Conservation (phyloP, 1,140 invertebrate species). For the Euglossa dilemma region DNA sequence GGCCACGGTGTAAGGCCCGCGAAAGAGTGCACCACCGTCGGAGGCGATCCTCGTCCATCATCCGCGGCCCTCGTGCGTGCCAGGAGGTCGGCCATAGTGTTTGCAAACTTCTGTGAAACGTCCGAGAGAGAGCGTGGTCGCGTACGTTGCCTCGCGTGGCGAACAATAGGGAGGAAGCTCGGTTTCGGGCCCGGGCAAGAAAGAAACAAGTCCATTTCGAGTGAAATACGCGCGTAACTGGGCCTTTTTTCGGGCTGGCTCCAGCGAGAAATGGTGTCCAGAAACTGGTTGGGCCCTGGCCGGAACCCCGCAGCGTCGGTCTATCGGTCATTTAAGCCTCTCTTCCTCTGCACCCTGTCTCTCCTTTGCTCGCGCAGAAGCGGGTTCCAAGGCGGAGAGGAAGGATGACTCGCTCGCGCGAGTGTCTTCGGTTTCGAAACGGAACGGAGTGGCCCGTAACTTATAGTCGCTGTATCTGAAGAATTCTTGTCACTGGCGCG, state of each 20-base stretch:
- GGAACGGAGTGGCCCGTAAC: slow-evolving; percentile 7
- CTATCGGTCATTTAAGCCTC: slow-evolving; percentile 53
- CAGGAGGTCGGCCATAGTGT: slow-evolving; percentile 42
- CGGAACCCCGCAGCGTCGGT: slow-evolving; percentile 52
- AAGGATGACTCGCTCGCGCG: slow-evolving; percentile 36
- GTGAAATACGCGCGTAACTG: slow-evolving; percentile 52
- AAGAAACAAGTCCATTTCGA: slow-evolving; percentile 47
- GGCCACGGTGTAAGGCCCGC: not conserved
- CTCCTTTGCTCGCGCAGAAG: not conserved
- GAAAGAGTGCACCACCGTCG: no score
- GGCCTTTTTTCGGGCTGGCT: slow-evolving; percentile 30
- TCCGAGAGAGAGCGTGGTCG: not conserved
- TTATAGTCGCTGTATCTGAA: slow-evolving; percentile 18
- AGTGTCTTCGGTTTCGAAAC: slow-evolving; percentile 27
- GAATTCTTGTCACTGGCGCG: slow-evolving; percentile 19
- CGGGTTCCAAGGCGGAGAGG: not conserved
- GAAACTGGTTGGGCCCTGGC: slow-evolving; percentile 43
- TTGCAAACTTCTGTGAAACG: slow-evolving; percentile 66
- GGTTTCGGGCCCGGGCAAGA: slow-evolving; percentile 34
- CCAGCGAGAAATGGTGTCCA: slow-evolving; percentile 35
- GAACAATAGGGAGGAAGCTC: slow-evolving; percentile 63
- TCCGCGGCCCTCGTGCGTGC: slow-evolving; percentile 16
- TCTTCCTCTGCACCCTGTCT: not conserved
- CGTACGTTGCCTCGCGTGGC: slow-evolving; percentile 23
- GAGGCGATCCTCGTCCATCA: slow-evolving; percentile 45